Percentiles rank a stretch among this genome's conserved stretches.
These are phyloP conservation scores for Eupleurogrammus muticus DNA, from an alignment of 2,797 vertebrate genomes.

Conservation along the genomic window DNA sequence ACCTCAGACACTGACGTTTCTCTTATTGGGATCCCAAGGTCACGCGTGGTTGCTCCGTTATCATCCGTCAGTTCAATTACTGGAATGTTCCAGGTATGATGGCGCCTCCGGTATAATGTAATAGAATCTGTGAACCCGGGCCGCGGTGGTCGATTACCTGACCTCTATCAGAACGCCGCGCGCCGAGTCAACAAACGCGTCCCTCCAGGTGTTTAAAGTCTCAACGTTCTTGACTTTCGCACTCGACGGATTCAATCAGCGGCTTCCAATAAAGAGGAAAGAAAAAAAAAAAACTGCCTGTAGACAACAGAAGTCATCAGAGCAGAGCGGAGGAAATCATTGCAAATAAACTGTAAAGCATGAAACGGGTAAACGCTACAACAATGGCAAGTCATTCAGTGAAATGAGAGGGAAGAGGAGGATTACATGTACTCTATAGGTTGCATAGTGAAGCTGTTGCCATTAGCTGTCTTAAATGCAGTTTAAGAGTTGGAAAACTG, in stretches of 20 bases:
- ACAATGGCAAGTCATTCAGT: constrained; percentile 13
- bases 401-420: constrained; percentile 12
- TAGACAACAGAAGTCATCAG: too few species aligned
- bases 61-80: constrained; percentile 1
- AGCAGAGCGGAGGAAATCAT: not conserved
- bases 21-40: not conserved
- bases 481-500: too few species aligned
- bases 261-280: not conserved
- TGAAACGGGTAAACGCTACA: constrained; percentile 9
- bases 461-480: too few species aligned
- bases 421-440: constrained; percentile 35
- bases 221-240: not conserved
- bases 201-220: constrained; percentile 32
- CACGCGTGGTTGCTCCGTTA: not conserved
- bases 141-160: constrained; percentile 28
- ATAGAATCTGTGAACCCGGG: constrained; percentile 30
- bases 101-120: constrained; percentile 7
- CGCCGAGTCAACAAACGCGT: constrained; percentile 20
- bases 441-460: constrained; percentile 11
- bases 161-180: constrained; percentile 29
- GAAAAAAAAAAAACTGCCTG: not conserved
- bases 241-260: not conserved
- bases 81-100: constrained; percentile 3
- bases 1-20: constrained; percentile 18
- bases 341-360: not conserved